phyloP scores from a whole-genome alignment of 2,113 vertebrate genomes.

The Cercocebus atys region DNA sequence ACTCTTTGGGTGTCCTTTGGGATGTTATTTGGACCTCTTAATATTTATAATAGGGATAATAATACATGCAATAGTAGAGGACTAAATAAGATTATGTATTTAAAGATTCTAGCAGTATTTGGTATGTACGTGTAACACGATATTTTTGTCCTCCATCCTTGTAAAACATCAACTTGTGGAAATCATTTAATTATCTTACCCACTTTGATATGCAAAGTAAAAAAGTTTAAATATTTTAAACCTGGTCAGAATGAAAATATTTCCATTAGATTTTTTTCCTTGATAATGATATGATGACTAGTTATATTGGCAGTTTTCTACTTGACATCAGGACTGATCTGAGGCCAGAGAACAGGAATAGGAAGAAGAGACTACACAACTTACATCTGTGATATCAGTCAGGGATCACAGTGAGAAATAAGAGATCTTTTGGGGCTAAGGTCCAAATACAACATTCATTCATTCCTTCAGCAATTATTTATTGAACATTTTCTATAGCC shows the following conservation, averaged over 20 bases:
- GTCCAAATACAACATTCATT: not conserved
- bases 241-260: not conserved
- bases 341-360: not conserved
- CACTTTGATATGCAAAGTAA: not conserved
- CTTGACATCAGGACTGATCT: not conserved
- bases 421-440: not conserved
- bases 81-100: not conserved
- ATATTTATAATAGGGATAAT: not conserved
- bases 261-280: not conserved
- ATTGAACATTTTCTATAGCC: not conserved
- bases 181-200: not conserved
- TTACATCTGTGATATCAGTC: not conserved
- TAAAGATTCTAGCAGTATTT: not conserved
- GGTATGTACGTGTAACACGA: not conserved
- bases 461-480: not conserved
- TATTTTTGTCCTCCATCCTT: not conserved
- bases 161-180: not conserved
- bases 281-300: not conserved
- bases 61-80: not conserved
- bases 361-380: not conserved
- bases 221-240: not conserved
- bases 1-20: not conserved
- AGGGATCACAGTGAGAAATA: not conserved
- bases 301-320: not conserved
- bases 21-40: not conserved